Evolutionary conservation across 2,797 vertebrate species (phyloP).

Genomic region (Ctenochaetus hawaiiensis): DNA sequence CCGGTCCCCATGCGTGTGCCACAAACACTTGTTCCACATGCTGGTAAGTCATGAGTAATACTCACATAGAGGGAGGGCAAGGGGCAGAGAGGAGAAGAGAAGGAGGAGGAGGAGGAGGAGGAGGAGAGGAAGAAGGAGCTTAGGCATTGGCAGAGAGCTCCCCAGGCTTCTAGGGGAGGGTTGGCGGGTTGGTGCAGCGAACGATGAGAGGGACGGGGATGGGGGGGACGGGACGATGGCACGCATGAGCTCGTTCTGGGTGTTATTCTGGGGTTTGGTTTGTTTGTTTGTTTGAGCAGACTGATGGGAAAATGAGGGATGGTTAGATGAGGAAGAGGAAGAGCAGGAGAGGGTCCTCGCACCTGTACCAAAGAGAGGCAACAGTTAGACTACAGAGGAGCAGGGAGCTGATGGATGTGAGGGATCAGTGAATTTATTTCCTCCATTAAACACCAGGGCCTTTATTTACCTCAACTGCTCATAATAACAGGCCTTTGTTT

Average conservation of each 20-base stretch:
- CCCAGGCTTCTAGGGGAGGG: constrained; percentile 60
- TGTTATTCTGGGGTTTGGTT: constrained; percentile 30
- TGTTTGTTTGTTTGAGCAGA: constrained; percentile 42
- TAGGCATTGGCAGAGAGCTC: constrained; percentile 62
- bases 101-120: constrained; percentile 42
- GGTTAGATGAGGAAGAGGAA: constrained; percentile 78
- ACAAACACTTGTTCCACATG: constrained; percentile 70
- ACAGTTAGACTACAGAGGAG: constrained; percentile 64
- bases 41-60: constrained; percentile 73
- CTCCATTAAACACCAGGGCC: too few relatives aligned
- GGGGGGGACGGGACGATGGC: constrained; percentile 38
- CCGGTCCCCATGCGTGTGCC: constrained; percentile 64
- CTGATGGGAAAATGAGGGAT: constrained; percentile 42
- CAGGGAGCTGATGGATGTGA: constrained; percentile 9
- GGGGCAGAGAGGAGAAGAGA: constrained; percentile 66
- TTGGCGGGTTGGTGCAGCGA: constrained; percentile 59
- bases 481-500: too few relatives aligned
- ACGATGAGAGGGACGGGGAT: constrained; percentile 47
- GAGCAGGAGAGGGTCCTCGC: constrained; percentile 78
- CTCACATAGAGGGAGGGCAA: constrained; percentile 77
- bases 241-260: constrained; percentile 23
- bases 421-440: neutral
- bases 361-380: constrained; percentile 81
- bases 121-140: constrained; percentile 51
- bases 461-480: too few relatives aligned